Conservation (phyloP, 1,140 invertebrate species). For the Drosophila murphyi region DNA sequence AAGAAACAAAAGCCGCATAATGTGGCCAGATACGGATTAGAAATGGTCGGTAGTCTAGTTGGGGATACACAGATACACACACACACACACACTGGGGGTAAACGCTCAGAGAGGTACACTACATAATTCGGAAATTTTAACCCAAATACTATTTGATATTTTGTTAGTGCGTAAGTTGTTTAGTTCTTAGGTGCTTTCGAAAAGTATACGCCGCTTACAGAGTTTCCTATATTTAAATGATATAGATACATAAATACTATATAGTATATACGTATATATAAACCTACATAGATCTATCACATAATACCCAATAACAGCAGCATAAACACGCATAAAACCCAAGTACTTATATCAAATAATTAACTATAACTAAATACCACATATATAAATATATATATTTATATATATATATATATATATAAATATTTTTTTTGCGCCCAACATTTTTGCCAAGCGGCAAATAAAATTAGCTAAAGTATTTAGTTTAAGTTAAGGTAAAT, state of each 20-base stretch:
- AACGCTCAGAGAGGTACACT: constrained; percentile 28
- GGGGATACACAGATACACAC: neutral
- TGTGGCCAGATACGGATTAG: constrained; percentile 13
- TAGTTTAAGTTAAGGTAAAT: constrained; percentile 39
- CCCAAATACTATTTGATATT: constrained; percentile 83
- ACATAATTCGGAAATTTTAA: constrained; percentile 67
- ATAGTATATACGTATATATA: constrained; percentile 20
- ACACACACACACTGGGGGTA: neutral
- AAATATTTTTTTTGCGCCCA: constrained; percentile 39
- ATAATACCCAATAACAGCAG: constrained; percentile 18
- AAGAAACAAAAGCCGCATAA: constrained; percentile 37
- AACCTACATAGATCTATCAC: constrained; percentile 25
- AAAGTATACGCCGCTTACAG: constrained; percentile 81
- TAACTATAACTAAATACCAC: constrained; percentile 29
- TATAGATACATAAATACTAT: constrained; percentile 31
- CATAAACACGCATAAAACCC: constrained; percentile 36
- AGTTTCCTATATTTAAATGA: constrained; percentile 77
- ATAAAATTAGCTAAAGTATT: constrained; percentile 73
- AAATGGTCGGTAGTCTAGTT: constrained; percentile 9
- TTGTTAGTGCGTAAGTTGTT: constrained; percentile 65
- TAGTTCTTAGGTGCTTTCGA: constrained; percentile 80
- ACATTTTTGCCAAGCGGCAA: constrained; percentile 51
- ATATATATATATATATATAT: constrained; percentile 22
- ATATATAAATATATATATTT: constrained; percentile 7
- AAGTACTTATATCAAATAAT: constrained; percentile 40